A percentile compares a stretch with the other conserved stretches of the same genome.
Conservation (phyloP, 2,797 vertebrate species). For the Scyliorhinus canicula region DNA sequence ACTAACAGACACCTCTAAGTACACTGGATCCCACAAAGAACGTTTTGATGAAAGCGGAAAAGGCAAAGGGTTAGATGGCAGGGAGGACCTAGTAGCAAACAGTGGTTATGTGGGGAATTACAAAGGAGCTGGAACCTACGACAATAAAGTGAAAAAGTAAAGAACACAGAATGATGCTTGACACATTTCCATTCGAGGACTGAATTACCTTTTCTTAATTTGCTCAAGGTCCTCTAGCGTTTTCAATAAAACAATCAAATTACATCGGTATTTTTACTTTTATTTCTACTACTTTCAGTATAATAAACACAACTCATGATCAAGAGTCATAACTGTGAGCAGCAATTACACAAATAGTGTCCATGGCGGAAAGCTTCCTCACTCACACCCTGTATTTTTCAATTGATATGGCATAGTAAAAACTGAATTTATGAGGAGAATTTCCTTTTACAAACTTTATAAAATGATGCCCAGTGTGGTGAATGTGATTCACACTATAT, state of each 20-base stretch:
- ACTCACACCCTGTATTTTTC: background rate
- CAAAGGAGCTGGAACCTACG: conserved; percentile 82
- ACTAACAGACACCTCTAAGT: conserved; percentile 83
- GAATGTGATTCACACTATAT: too few relatives aligned
- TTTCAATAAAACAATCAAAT: conserved; percentile 21
- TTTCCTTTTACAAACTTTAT: background rate
- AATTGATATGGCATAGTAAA: background rate
- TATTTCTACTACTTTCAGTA: background rate
- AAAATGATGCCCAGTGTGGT: background rate
- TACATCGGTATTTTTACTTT: conserved; percentile 12
- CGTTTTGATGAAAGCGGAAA: conserved; percentile 80
- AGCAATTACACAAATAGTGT: background rate
- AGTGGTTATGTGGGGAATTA: conserved; percentile 86
- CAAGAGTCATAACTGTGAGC: background rate
- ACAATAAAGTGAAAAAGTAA: conserved; percentile 74
- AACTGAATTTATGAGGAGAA: background rate
- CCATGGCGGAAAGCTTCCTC: background rate
- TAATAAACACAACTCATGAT: background rate
- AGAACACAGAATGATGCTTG: conserved; percentile 2
- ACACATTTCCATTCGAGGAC: background rate
- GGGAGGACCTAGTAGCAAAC: conserved; percentile 79
- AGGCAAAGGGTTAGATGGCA: conserved; percentile 79
- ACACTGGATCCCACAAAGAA: conserved; percentile 89
- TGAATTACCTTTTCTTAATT: background rate
- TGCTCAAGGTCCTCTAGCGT: background rate